phyloP scores from a whole-genome alignment of 2,113 vertebrate species.

The Anguilla rostrata region DNA sequence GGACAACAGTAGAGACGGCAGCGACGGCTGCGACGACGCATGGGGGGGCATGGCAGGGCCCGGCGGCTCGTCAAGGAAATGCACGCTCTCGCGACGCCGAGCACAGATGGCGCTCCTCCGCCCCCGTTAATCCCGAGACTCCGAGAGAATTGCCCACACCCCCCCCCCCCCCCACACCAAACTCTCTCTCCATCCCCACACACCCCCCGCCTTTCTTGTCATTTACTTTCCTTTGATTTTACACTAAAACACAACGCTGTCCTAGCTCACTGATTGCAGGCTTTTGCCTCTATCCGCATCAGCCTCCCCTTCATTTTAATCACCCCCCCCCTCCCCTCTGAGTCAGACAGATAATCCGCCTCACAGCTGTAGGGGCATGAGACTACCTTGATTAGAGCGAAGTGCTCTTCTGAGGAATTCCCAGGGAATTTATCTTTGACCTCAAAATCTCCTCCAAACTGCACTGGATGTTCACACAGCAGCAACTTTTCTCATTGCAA shows the following conservation, averaged over 20 bases:
- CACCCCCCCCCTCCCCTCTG: not conserved
- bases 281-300: not conserved
- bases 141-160: not conserved
- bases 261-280: not conserved
- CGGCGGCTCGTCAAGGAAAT: not conserved
- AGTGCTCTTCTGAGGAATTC: conserved; percentile 3
- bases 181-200: not conserved
- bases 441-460: not conserved
- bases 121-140: not conserved
- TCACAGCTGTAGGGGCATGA: not conserved
- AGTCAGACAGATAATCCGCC: not conserved
- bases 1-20: not conserved
- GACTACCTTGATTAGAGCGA: not conserved
- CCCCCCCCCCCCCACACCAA: not conserved
- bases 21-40: too few species aligned
- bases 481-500: too few species aligned
- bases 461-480: not conserved
- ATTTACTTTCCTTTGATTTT: conserved; percentile 5
- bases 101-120: not conserved
- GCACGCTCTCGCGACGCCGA: not conserved
- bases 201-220: not conserved
- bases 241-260: not conserved
- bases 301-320: not conserved
- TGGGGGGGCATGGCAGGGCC: not conserved
- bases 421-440: not conserved